Evolutionary conservation across 2,113 vertebrate genomes (phyloP).

Genomic region (Rutilus rutilus): DNA sequence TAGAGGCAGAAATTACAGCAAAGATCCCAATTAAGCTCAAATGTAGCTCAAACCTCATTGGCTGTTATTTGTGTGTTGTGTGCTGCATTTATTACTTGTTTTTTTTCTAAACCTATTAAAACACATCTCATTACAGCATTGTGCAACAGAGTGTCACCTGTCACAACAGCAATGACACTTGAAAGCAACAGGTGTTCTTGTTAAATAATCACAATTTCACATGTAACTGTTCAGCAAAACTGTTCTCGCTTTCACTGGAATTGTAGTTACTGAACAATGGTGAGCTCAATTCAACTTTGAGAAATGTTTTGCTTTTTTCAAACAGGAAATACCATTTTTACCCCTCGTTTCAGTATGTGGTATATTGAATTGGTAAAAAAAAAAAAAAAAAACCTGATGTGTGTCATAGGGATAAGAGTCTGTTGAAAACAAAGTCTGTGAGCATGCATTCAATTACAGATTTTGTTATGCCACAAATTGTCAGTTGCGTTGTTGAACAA

Average conservation of each 20-base stretch:
- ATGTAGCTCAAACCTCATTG: neutral
- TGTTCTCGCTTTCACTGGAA: conserved; percentile 9
- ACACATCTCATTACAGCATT: conserved; percentile 48
- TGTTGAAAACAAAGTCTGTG: conserved; percentile 1
- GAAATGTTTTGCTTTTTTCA: neutral
- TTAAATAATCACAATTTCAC: conserved; percentile 69
- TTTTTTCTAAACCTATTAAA: conserved; percentile 67
- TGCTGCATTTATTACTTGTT: conserved; percentile 48
- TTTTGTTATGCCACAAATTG: neutral
- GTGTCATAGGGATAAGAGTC: neutral
- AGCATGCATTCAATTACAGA: conserved; percentile 10
- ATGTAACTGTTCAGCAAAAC: conserved; percentile 62
- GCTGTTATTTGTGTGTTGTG: no score
- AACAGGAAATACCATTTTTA: neutral
- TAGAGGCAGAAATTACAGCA: neutral
- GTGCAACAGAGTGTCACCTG: conserved; percentile 70
- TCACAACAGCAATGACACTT: conserved; percentile 64
- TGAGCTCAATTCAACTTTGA: neutral
- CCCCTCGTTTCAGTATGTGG: neutral
- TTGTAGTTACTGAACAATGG: conserved; percentile 1
- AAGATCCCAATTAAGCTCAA: neutral
- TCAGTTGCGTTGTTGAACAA: neutral
- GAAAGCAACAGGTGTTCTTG: conserved; percentile 61
- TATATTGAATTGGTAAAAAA: neutral
- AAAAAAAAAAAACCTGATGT: neutral